Conservation (phyloP, 2,113 vertebrate genomes). For the Hemibagrus wyckioides region DNA sequence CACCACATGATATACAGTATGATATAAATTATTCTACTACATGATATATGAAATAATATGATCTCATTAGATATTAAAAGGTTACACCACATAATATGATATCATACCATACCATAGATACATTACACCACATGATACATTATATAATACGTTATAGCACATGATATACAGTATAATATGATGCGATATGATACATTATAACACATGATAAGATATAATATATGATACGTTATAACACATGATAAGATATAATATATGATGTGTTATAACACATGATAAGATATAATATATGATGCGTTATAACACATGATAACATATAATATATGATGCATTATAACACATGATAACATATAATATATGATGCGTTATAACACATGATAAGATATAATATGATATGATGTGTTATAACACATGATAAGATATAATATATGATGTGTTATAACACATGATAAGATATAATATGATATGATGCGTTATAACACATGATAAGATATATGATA, state of each 20-base stretch:
- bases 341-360: neutral
- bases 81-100: neutral
- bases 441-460: neutral
- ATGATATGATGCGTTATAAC: neutral
- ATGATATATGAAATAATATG: no score
- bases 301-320: neutral
- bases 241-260: neutral
- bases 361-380: neutral
- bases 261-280: neutral
- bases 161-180: neutral
- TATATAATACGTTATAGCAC: neutral
- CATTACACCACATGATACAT: no score
- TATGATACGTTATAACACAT: neutral
- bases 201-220: no score
- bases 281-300: neutral
- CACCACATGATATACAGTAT: neutral
- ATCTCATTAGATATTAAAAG: neutral
- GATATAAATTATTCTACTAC: no score
- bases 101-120: no score
- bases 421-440: neutral
- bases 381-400: neutral
- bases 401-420: neutral
- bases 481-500: neutral
- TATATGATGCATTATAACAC: neutral
- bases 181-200: neutral